phyloP scores from a whole-genome alignment of 2,888 invertebrate species.

The Uloborus plumipes region DNA sequence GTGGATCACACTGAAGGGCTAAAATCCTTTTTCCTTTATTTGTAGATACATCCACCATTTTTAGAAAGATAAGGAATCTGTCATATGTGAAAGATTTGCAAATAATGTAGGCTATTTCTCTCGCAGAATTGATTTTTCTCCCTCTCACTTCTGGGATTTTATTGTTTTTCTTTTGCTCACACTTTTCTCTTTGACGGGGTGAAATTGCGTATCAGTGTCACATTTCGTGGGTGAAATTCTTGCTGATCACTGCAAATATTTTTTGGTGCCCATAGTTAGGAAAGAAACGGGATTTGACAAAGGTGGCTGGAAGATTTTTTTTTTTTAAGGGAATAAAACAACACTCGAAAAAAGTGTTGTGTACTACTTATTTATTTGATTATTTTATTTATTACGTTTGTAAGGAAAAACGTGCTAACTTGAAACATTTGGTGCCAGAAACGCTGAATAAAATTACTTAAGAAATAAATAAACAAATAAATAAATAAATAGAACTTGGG shows the following conservation, averaged over 20 bases:
- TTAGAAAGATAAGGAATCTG: constrained; percentile 47
- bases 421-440: too few relatives aligned
- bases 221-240: constrained; percentile 49
- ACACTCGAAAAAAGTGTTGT: too few relatives aligned
- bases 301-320: too few relatives aligned
- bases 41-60: constrained; percentile 51
- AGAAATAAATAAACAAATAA: too few relatives aligned
- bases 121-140: constrained; percentile 47
- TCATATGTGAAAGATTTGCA: constrained; percentile 60
- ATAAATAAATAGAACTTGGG: too few relatives aligned
- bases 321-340: too few relatives aligned
- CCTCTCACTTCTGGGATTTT: constrained; percentile 21
- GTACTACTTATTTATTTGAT: too few relatives aligned
- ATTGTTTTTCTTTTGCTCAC: constrained; percentile 35
- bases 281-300: background rate
- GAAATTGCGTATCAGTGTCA: constrained; percentile 61
- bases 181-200: constrained; percentile 38
- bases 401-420: too few relatives aligned
- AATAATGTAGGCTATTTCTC: constrained; percentile 55
- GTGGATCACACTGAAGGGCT: constrained; percentile 10
- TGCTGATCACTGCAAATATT: constrained; percentile 53
- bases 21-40: constrained; percentile 43
- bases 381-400: too few relatives aligned
- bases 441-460: too few relatives aligned
- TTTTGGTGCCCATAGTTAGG: constrained; percentile 10